phyloP scores from a whole-genome alignment of 2,113 vertebrate species.

The Notiomystis cincta region DNA sequence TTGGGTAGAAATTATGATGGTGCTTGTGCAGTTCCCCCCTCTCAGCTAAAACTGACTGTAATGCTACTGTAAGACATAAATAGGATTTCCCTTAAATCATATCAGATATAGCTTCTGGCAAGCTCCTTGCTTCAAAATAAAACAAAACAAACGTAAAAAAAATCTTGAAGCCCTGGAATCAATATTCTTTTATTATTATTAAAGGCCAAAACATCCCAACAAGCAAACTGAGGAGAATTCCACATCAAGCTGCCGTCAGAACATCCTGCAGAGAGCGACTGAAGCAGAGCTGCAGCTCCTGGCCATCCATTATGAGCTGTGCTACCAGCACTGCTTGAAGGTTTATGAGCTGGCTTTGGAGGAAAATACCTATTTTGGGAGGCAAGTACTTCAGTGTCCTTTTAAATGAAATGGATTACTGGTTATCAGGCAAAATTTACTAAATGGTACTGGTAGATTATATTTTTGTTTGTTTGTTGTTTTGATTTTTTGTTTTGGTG shows the following conservation, averaged over 20 bases:
- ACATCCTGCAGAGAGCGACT: slow-evolving; percentile 19
- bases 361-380: neutral
- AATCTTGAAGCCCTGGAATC: neutral
- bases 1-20: neutral
- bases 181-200: neutral
- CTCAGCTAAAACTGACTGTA: neutral
- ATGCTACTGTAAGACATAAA: neutral
- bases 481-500: no score
- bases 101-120: neutral
- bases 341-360: slow-evolving; percentile 46
- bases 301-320: slow-evolving; percentile 47
- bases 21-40: neutral
- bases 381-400: neutral
- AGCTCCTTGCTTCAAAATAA: neutral
- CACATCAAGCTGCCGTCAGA: neutral
- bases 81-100: neutral
- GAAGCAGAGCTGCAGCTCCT: slow-evolving; percentile 69
- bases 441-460: neutral
- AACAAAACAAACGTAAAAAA: neutral
- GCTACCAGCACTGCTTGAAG: slow-evolving; percentile 52
- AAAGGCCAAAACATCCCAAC: slow-evolving; percentile 15
- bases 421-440: neutral
- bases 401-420: neutral
- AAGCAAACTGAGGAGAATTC: neutral
- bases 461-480: no score